phyloP scores from a whole-genome alignment of 2,113 vertebrate species.

The Hypomesus transpacificus region DNA sequence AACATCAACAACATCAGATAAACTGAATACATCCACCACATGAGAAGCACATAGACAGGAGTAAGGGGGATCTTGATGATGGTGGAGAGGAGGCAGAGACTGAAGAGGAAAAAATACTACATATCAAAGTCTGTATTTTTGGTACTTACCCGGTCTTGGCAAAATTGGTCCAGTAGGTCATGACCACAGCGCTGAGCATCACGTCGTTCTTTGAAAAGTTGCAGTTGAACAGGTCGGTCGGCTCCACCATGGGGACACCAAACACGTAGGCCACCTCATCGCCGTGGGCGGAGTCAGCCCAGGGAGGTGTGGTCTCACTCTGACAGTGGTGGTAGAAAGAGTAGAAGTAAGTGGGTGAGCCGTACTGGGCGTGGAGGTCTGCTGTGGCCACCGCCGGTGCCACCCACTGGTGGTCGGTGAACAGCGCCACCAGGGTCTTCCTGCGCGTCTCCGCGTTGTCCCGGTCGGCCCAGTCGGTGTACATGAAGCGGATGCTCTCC shows the following conservation, averaged over 20 bases:
- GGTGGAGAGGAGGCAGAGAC: too few species aligned
- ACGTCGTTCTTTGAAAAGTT: constrained; percentile 98
- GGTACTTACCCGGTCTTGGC: constrained; percentile 98
- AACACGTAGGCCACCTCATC: constrained; percentile 97
- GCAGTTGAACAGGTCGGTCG: constrained; percentile 92
- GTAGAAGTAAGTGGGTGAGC: constrained; percentile 97
- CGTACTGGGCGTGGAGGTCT: constrained; percentile 94
- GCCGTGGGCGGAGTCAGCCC: constrained; percentile 95
- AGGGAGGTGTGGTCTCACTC: constrained; percentile 90
- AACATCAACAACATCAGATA: constrained; percentile 20
- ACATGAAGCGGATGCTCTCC: constrained; percentile 98
- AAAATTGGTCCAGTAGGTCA: constrained; percentile 99
- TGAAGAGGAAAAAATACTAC: too few species aligned
- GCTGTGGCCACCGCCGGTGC: constrained; percentile 94
- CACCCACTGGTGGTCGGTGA: constrained; percentile 98
- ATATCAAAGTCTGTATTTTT: too few species aligned
- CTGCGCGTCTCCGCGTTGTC: constrained; percentile 88
- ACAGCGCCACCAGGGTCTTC: constrained; percentile 90
- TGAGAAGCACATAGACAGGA: constrained; percentile 18
- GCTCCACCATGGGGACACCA: constrained; percentile 93
- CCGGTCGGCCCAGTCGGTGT: constrained; percentile 96
- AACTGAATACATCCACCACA: constrained; percentile 13
- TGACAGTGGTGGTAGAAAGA: constrained; percentile 98
- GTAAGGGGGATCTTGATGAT: too few species aligned
- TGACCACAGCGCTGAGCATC: constrained; percentile 96